Conservation (phyloP, 2,888 invertebrate species). For the Therioaphis trifolii region DNA sequence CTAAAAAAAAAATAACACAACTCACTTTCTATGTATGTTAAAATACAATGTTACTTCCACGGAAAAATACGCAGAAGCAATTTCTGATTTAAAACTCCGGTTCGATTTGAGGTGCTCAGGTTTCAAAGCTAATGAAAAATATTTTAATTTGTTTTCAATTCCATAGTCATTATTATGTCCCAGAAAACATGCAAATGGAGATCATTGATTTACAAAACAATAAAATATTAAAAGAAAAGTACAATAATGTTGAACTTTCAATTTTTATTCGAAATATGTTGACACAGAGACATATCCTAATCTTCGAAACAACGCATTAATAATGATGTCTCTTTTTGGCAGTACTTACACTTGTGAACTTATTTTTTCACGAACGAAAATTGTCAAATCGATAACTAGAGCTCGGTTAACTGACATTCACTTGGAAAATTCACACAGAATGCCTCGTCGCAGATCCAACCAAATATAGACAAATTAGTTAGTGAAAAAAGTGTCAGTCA, state of each 20-base stretch:
- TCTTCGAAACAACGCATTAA: conserved; percentile 20
- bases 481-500: neutral
- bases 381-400: conserved; percentile 14
- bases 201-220: conserved; percentile 16
- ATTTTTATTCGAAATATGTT: conserved; percentile 27
- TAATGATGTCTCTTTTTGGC: conserved; percentile 37
- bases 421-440: conserved; percentile 51
- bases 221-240: conserved; percentile 18
- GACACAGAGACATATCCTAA: conserved; percentile 14
- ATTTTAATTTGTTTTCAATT: conserved; percentile 7
- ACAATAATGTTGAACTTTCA: conserved; percentile 17
- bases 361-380: conserved; percentile 31
- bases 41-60: conserved; percentile 18
- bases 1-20: conserved; percentile 41
- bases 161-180: conserved; percentile 10
- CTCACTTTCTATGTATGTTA: conserved; percentile 15
- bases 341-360: conserved; percentile 35
- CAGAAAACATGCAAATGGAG: conserved; percentile 17
- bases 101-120: conserved; percentile 3
- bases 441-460: neutral
- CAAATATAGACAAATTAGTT: neutral
- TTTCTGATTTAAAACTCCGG: conserved; percentile 17
- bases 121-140: conserved; percentile 15
- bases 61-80: conserved; percentile 17
- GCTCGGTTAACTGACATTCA: conserved; percentile 30